A percentile compares a stretch with the other conserved stretches of the same genome.
phyloP scores from a whole-genome alignment of 2,797 vertebrate species.

The Microcaecilia unicolor region DNA sequence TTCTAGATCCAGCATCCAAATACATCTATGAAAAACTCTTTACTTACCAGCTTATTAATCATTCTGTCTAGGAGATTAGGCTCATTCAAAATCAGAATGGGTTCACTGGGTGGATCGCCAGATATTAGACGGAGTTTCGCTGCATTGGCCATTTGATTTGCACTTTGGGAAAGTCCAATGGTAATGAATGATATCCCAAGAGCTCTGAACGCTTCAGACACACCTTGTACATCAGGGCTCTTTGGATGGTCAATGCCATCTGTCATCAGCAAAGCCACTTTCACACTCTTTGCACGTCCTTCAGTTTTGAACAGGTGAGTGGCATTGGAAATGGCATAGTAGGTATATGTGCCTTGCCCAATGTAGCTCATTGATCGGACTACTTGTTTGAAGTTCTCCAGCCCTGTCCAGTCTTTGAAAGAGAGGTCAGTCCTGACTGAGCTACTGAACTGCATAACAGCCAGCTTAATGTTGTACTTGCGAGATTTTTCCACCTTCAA shows the following conservation, averaged over 20 bases:
- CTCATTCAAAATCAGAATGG: constrained; percentile 64
- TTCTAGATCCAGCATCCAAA: too few relatives aligned
- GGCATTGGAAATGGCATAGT: constrained; percentile 74
- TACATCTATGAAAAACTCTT: not conserved
- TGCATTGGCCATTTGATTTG: constrained; percentile 44
- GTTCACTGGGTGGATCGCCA: constrained; percentile 54
- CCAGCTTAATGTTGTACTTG: constrained; percentile 57
- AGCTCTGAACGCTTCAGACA: constrained; percentile 59
- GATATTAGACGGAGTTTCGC: constrained; percentile 65
- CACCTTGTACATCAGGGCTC: constrained; percentile 58
- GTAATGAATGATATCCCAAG: constrained; percentile 67
- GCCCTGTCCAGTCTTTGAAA: constrained; percentile 64
- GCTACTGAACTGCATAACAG: constrained; percentile 80
- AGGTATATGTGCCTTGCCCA: constrained; percentile 79
- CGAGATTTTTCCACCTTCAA: constrained; percentile 43
- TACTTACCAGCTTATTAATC: constrained; percentile 65
- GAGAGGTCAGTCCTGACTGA: constrained; percentile 59
- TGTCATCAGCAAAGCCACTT: constrained; percentile 74
- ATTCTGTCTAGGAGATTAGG: constrained; percentile 53
- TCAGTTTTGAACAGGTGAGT: constrained; percentile 65
- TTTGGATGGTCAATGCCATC: constrained; percentile 78
- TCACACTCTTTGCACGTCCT: constrained; percentile 47
- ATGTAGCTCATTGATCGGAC: constrained; percentile 62
- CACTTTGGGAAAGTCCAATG: constrained; percentile 62
- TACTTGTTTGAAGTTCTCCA: constrained; percentile 58